Evolutionary conservation across 2,113 vertebrate species (phyloP), one percentile per base, ranked within the genome.

Genomic region (Aphyosemion australe): DNA sequence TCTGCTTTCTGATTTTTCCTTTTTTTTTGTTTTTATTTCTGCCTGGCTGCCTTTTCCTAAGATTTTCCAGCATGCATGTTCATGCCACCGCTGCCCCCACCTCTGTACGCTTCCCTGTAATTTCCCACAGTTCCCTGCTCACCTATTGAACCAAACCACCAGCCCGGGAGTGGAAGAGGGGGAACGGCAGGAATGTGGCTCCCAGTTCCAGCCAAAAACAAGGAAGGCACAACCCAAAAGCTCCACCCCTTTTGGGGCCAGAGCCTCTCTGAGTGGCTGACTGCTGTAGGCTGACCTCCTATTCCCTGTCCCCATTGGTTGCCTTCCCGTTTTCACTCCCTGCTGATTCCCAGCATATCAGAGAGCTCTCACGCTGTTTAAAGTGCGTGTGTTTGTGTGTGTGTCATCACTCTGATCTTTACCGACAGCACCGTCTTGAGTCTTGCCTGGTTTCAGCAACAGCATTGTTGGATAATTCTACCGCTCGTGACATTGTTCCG

Each of bases 111-210:
- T 46, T 53, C 59, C 31, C 48, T 67, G 16, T 15, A 58, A 56
- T 77, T 83, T 85, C 85, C 75, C 83, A 85, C 85, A 85, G 80
- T 85, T 85, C 83, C 74, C 55, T 73, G 78, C 61, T 79, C 86
- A 84, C 83, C 74, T 84, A 26, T 66, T 86, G 81, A 88, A 86
- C 81, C 42, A 72, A 59, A 72, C 72, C 83, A 74, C 56, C 69
- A 68, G 69, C 75, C 70, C 80, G 72, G 85, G 80, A 87, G 61
- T 56, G 77, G 62, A 77, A 71, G 66, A 61, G 31, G 65, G 70
- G 49, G 70, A 60, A 46, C 65, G 60, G 80, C 72, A 83, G 80
- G 83, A 85, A 87, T 84, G 80, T 21, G 58, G 67, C 65, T 71
- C 70, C 58, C 14, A 48, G 53, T 70, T 49, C 16, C n/a, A 76